phyloP scores from a whole-genome alignment of 2,113 vertebrate species.

The Tringa solitaria region DNA sequence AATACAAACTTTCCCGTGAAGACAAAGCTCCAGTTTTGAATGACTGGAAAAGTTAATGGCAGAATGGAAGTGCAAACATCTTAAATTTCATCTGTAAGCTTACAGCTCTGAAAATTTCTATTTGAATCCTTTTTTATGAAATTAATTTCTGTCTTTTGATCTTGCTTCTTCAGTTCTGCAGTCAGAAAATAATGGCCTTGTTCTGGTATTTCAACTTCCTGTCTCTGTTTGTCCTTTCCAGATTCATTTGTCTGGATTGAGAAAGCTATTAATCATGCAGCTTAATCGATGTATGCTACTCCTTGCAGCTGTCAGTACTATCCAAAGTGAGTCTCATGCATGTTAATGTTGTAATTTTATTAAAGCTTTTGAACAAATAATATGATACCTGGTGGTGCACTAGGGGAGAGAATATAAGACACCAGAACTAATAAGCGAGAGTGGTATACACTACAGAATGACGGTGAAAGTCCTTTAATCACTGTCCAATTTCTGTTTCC shows the following conservation, averaged over 20 bases:
- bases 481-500: background rate
- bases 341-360: slow-evolving; percentile 50
- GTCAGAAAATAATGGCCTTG: background rate
- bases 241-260: background rate
- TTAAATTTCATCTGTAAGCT: background rate
- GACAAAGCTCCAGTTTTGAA: background rate
- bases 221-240: background rate
- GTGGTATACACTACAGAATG: background rate
- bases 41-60: background rate
- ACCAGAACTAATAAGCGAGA: background rate
- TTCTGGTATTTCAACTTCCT: background rate
- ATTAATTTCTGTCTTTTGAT: background rate
- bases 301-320: background rate
- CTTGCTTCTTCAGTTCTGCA: background rate
- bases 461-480: background rate
- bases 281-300: background rate
- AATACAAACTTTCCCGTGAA: background rate
- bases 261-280: slow-evolving; percentile 1
- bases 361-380: slow-evolving; percentile 30
- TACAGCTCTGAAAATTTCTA: background rate
- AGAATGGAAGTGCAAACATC: background rate
- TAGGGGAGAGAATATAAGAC: background rate
- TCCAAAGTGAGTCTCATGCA: background rate
- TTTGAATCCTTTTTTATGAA: background rate
- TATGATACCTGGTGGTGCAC: background rate